A percentile compares a stretch with the other conserved stretches of the same genome.
phyloP scores from a whole-genome alignment of 2,113 vertebrate species.

The Acanthisitta chloris region DNA sequence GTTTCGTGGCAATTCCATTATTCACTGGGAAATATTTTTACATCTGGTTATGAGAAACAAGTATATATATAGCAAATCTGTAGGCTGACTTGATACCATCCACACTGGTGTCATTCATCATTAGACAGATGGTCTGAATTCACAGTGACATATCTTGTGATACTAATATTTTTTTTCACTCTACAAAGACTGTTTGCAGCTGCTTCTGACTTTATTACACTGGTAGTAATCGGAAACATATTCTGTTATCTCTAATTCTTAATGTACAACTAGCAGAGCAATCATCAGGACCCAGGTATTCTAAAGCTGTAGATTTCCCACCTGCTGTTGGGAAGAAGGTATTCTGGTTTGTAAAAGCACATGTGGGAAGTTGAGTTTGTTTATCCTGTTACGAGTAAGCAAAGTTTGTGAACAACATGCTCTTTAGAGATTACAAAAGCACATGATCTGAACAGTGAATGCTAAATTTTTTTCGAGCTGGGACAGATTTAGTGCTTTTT shows the following conservation, averaged over 20 bases:
- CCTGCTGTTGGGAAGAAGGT: neutral
- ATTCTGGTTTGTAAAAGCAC: neutral
- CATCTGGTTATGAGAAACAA: neutral
- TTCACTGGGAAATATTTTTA: neutral
- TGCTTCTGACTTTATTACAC: neutral
- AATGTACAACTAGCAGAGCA: neutral
- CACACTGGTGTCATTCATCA: neutral
- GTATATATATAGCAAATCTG: neutral
- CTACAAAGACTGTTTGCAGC: neutral
- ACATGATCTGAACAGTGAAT: neutral
- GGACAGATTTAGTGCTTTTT: neutral
- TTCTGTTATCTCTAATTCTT: neutral
- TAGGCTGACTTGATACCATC: conserved; percentile 6
- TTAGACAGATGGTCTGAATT: conserved; percentile 14
- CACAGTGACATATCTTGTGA: neutral
- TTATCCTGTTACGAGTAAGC: neutral
- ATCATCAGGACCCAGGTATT: neutral
- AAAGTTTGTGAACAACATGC: neutral
- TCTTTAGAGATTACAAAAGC: neutral
- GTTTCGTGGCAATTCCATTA: neutral
- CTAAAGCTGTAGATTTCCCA: neutral
- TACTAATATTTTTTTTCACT: neutral
- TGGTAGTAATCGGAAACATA: neutral
- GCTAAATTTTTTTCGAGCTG: neutral
- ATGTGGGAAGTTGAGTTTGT: neutral